Conservation (phyloP, 2,797 vertebrate genomes). For the Acanthis flammea region DNA sequence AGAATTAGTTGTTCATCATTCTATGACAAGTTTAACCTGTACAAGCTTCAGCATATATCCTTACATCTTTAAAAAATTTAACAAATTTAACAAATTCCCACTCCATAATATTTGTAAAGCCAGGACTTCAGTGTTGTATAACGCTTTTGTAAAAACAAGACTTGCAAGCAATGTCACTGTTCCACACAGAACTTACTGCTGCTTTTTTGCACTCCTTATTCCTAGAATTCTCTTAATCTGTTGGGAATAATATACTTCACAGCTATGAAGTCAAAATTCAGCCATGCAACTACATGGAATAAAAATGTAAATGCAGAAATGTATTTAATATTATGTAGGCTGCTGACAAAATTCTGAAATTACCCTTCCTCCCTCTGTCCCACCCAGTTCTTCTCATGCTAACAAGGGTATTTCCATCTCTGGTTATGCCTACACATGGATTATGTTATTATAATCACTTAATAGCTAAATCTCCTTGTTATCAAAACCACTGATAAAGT, state of each 20-base stretch:
- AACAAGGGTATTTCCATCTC: not conserved
- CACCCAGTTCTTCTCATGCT: not conserved
- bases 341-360: not conserved
- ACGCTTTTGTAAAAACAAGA: not conserved
- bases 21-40: not conserved
- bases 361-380: not conserved
- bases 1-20: not conserved
- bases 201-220: not conserved
- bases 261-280: not conserved
- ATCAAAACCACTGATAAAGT: not conserved
- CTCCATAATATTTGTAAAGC: not conserved
- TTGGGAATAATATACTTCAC: not conserved
- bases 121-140: not conserved
- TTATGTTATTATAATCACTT: not conserved
- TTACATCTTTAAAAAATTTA: not conserved
- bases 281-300: not conserved
- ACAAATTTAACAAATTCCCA: not conserved
- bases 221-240: not conserved
- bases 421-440: not conserved
- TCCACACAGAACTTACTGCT: not conserved
- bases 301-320: not conserved
- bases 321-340: fast-evolving
- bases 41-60: not conserved
- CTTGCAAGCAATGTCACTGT: not conserved
- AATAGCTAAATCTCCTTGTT: not conserved